These are phyloP conservation scores for Dicyrtomina minuta DNA, from an alignment of 2,888 invertebrate species.

Conservation along the genomic window DNA sequence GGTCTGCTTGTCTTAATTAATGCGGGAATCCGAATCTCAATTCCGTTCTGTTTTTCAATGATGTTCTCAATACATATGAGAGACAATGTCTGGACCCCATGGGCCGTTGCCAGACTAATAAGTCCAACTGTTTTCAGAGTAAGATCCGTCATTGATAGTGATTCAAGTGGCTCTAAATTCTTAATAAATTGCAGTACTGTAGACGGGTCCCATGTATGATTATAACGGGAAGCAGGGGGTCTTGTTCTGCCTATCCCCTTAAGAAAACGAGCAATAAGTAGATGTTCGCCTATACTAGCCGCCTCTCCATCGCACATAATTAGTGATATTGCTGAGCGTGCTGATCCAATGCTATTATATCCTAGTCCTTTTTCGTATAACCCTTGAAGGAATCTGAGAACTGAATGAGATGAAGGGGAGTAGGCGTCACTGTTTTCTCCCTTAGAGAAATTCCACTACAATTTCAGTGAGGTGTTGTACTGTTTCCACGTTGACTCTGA, in stretches of 20 bases:
- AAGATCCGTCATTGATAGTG: conserved; percentile 12
- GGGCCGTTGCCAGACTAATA: conserved; percentile 29
- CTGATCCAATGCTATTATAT: conserved; percentile 19
- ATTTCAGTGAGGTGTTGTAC: conserved; percentile 16
- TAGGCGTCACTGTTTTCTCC: not conserved
- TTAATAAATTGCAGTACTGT: conserved; percentile 4
- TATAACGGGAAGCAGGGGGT: conserved; percentile 26
- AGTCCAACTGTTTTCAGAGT: conserved; percentile 15
- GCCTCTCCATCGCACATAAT: not conserved
- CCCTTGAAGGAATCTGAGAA: conserved; percentile 4
- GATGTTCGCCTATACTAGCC: conserved; percentile 16
- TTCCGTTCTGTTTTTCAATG: not conserved
- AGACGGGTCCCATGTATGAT: conserved; percentile 30
- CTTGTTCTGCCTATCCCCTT: conserved; percentile 17
- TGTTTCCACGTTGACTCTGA: conserved; percentile 1
- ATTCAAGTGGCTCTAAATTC: not conserved
- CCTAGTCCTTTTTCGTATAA: conserved; percentile 1
- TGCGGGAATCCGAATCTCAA: not conserved
- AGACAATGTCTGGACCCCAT: conserved; percentile 31
- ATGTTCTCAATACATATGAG: conserved; percentile 26
- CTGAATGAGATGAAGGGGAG: not conserved
- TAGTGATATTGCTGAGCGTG: conserved; percentile 30
- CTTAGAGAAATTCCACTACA: conserved; percentile 24
- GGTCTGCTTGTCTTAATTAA: conserved; percentile 15
- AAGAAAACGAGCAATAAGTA: conserved; percentile 17